Evolutionary conservation across 2,797 vertebrate species (phyloP), one percentile per base, ranked within the genome.

Genomic region (Crenichthys baileyi): DNA sequence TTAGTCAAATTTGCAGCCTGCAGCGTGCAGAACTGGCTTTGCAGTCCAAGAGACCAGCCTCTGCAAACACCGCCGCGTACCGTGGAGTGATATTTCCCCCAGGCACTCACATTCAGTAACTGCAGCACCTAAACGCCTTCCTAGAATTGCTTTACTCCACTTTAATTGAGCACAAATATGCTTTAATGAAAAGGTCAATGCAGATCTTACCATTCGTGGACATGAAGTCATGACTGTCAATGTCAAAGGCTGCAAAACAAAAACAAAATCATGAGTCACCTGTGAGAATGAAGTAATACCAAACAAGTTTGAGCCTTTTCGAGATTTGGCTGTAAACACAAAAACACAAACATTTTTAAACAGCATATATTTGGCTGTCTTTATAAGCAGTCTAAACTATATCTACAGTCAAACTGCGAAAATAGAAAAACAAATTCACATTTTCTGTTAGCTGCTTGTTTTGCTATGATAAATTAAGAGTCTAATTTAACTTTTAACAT

Each of bases 191-290:
- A 90, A 91, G 85, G 88, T 91, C 87, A 92, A 90, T 79, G 79
- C 82, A 89, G 87, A 91, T 85, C 93, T 94, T 94, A 95, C 95
- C 93, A 89, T 86, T 81, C 85, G 78, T 85, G 76, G 83, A 78
- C 82, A 76, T 75, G 75, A 85, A 75, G 83, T 85, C 58, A 51
- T 63, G 87, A 83, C 73, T 74, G 65, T 68, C 65, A 68, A n/a
- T 68, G 39, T 44, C 22, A 68, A 6, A 6, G 70, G 60, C 74
- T 77, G 82, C 79, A 83, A 39, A 77, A 72, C 36, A 82, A 67
- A 67, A 67, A 7, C 26, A 68, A 44, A 68, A 44, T n/a, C 39
- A 68, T 7, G 26, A 75, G 55, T 75, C 46, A 86, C 81, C 91
- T 93, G 86, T 72, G 36, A 73, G 80, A 79, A 82, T 18, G 4